Evolutionary conservation across 2,888 invertebrate genomes (phyloP), one percentile per base, ranked within the genome.

Genomic region (Girardia tigrina): DNA sequence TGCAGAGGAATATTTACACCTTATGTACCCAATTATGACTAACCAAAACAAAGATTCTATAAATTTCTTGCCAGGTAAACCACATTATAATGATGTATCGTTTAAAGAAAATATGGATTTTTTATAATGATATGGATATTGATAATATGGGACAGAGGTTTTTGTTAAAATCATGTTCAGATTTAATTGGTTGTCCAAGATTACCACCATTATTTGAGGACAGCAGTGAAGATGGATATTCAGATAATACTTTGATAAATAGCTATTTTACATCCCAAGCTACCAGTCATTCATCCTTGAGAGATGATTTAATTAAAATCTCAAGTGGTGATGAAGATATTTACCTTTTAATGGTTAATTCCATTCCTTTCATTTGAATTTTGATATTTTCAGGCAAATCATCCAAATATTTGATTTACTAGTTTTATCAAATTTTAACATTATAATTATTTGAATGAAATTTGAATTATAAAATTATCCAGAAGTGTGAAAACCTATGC

Each of bases 241-340:
- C 56, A 23, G 56, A 56, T 20, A 56, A 56, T 56, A 56, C 56
- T 8, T 56, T 56, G n/a, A n/a, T 56, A 4, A 56, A 56, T n/a
- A 56, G 56, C 56, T 56, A 56, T 56, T 56, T 56, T 6, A 56
- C 56, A 56, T 56, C 56, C n/a, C 56, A n/a, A 56, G 56, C 56
- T 56, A 56, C 56, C n/a, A 56, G 56, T 16, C 4, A 23, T n/a
- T 56, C 56, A 56, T 56, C 56, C n/a, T 56, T 56, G n/a, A 56
- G n/a, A n/a, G 56, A 56, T 20, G 56, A 56, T 12, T 12, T 56
- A 20, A 23, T 56, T 20, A 56, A 23, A 56, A 56, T 56, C 20
- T 20, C 56, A 56, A 56, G 56, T n/a, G 56, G 56, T 20, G 56
- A 56, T 56, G 56, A 56, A 56, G 56, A 56, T n/a, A n/a, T n/a